Evolutionary conservation across 2,888 invertebrate species (phyloP).

Genomic region (Pedicia rivosa): DNA sequence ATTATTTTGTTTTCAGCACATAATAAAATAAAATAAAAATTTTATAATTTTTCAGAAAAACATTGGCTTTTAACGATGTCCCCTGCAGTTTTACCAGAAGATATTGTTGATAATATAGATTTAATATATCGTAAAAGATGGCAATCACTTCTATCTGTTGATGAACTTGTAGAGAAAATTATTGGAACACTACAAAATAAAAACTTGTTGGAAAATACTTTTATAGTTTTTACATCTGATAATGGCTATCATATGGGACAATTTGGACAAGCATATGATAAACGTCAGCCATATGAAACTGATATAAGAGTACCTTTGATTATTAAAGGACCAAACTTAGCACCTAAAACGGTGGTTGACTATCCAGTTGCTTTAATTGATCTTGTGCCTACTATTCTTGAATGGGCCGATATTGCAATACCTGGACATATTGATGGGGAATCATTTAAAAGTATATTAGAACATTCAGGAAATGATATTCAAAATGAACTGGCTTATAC

Average conservation of each 20-base stretch:
- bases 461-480: conserved; percentile 1
- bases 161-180: conserved; percentile 61
- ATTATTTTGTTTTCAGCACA: background rate
- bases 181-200: conserved; percentile 29
- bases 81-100: conserved; percentile 43
- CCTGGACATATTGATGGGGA: conserved; percentile 45
- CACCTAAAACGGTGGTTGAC: conserved; percentile 30
- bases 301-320: conserved; percentile 74
- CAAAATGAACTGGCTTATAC: background rate
- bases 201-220: conserved; percentile 63
- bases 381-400: conserved; percentile 65
- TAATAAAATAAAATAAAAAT: background rate
- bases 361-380: conserved; percentile 62
- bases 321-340: conserved; percentile 57
- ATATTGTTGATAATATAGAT: conserved; percentile 45
- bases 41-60: conserved; percentile 41
- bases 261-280: conserved; percentile 76
- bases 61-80: conserved; percentile 71
- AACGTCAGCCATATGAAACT: conserved; percentile 79
- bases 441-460: conserved; percentile 31
- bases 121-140: conserved; percentile 55
- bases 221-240: conserved; percentile 72
- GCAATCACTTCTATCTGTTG: conserved; percentile 71
- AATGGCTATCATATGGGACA: conserved; percentile 88
- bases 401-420: conserved; percentile 41